These are phyloP conservation scores for Andrena dorsata DNA, from an alignment of 2,888 invertebrate species.

Conservation along the genomic window DNA sequence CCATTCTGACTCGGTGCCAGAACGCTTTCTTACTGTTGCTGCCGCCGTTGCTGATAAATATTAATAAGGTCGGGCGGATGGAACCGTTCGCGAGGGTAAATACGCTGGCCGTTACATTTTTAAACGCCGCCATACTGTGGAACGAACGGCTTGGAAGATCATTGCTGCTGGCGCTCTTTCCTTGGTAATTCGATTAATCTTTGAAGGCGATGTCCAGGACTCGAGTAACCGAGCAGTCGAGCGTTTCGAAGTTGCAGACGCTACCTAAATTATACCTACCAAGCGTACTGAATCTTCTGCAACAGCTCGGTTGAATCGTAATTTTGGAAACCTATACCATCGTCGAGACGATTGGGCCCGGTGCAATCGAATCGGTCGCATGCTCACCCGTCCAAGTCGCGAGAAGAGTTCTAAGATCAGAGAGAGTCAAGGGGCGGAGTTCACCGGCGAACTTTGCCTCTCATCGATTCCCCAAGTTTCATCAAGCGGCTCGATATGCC, in stretches of 20 bases:
- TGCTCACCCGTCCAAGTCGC: background rate
- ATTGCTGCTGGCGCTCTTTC: background rate
- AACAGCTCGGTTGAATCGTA: too few relatives aligned
- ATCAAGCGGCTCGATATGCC: slow-evolving; percentile 54
- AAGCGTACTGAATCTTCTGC: too few relatives aligned
- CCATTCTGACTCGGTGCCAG: slow-evolving; percentile 45
- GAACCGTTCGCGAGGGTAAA: background rate
- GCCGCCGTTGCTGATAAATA: slow-evolving; percentile 33
- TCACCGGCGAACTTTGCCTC: slow-evolving; percentile 36
- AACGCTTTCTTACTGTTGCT: slow-evolving; percentile 26
- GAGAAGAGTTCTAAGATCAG: slow-evolving; percentile 15
- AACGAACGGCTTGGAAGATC: background rate
- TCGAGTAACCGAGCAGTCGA: too few relatives aligned
- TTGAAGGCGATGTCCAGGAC: background rate
- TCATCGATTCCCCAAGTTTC: slow-evolving; percentile 55
- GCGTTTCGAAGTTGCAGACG: too few relatives aligned
- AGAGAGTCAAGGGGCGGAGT: background rate
- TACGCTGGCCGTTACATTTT: slow-evolving; percentile 15
- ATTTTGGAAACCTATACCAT: too few relatives aligned
- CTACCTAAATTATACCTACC: too few relatives aligned
- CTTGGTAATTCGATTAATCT: background rate
- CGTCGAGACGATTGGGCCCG: too few relatives aligned
- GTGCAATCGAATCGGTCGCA: background rate
- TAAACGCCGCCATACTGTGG: background rate
- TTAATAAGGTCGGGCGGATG: slow-evolving; percentile 26